A percentile compares a stretch with the other conserved stretches of the same genome.
Conservation (phyloP, 92 coral and sea anemone genomes). For the Pocillopora grandis region DNA sequence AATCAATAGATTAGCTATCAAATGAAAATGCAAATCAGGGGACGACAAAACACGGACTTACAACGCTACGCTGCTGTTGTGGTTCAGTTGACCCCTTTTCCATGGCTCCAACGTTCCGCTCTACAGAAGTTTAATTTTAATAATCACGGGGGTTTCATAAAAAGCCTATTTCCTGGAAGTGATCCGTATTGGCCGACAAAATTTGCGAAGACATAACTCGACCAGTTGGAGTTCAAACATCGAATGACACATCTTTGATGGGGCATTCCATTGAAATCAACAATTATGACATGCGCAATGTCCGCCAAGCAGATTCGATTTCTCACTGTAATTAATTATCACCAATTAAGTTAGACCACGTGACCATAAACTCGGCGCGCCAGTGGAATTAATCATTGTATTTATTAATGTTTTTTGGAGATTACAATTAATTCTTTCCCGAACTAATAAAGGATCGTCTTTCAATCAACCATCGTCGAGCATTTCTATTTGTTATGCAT, state of each 20-base stretch:
- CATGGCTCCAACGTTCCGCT: slow-evolving; percentile 53
- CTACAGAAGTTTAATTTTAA: slow-evolving; percentile 58
- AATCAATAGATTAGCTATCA: slow-evolving; percentile 92
- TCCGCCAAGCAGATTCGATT: slow-evolving; percentile 40
- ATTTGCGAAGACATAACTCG: slow-evolving; percentile 75
- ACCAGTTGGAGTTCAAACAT: slow-evolving; percentile 74
- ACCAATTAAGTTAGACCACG: slow-evolving; percentile 78
- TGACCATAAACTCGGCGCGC: slow-evolving; percentile 52
- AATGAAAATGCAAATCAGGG: slow-evolving; percentile 82
- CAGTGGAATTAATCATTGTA: slow-evolving; percentile 68
- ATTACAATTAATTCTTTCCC: slow-evolving; percentile 71
- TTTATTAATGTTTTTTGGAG: slow-evolving; percentile 70
- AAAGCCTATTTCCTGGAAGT: slow-evolving; percentile 57
- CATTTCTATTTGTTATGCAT: slow-evolving; percentile 40
- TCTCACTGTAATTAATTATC: slow-evolving; percentile 48
- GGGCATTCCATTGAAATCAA: slow-evolving; percentile 91
- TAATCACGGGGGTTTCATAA: slow-evolving; percentile 57
- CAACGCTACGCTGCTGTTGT: slow-evolving; percentile 70
- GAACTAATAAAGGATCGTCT: slow-evolving; percentile 59
- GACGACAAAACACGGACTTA: slow-evolving; percentile 70
- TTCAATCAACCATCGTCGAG: slow-evolving; percentile 49
- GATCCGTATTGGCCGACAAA: slow-evolving; percentile 61
- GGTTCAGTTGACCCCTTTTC: slow-evolving; percentile 65
- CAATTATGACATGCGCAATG: slow-evolving; percentile 85
- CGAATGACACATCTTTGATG: slow-evolving; percentile 86